phyloP scores from a whole-genome alignment of 2,113 vertebrate species.

The Channa maculata region DNA sequence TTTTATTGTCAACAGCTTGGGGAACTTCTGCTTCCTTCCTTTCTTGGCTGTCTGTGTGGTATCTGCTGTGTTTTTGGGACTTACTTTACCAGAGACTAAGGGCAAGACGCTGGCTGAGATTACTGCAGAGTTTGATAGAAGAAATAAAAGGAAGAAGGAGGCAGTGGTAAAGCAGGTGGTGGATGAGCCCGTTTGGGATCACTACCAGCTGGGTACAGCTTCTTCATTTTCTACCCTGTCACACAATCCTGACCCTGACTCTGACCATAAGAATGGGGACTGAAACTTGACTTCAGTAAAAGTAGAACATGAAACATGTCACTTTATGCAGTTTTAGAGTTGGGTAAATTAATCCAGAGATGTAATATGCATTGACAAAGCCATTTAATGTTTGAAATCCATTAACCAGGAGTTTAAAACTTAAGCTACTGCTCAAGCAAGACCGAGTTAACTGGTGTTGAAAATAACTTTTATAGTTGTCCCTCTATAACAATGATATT shows the following conservation, averaged over 20 bases:
- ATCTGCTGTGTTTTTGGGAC: constrained; percentile 80
- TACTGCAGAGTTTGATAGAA: constrained; percentile 82
- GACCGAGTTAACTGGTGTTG: not conserved
- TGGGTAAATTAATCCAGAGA: constrained; percentile 16
- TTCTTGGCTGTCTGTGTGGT: constrained; percentile 87
- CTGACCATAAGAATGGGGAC: not conserved
- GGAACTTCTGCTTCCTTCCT: constrained; percentile 87
- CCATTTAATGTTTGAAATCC: no score
- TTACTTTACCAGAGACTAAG: constrained; percentile 92
- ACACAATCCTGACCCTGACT: not conserved
- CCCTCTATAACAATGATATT: no score
- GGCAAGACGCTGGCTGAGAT: constrained; percentile 91
- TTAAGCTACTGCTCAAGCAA: not conserved
- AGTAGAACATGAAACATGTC: not conserved
- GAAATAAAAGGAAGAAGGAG: constrained; percentile 51
- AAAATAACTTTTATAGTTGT: not conserved
- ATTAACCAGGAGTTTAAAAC: not conserved
- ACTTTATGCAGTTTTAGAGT: constrained; percentile 4
- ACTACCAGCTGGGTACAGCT: constrained; percentile 31
- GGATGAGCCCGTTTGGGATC: not conserved
- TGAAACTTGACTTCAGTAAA: not conserved
- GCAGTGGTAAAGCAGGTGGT: not conserved
- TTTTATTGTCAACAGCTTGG: constrained; percentile 85
- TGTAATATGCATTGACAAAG: not conserved
- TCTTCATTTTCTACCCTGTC: constrained; percentile 3